These are phyloP conservation scores for Pipistrellus kuhlii DNA, from an alignment of 2,797 vertebrate species.

Conservation along the genomic window DNA sequence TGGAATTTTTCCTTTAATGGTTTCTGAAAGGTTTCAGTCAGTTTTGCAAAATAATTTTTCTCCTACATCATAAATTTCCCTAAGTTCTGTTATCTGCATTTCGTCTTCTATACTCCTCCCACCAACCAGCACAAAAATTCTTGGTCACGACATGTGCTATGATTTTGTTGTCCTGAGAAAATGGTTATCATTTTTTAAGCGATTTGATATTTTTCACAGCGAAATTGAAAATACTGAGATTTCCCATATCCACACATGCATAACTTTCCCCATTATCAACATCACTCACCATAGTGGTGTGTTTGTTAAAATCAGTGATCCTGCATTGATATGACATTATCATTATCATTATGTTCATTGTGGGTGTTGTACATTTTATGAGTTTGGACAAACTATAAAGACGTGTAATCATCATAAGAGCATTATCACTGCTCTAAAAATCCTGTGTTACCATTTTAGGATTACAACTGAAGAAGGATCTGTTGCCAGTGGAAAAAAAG, in stretches of 20 bases:
- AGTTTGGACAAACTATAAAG: background rate
- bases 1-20: conserved; percentile 2
- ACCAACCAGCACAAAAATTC: background rate
- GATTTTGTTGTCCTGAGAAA: background rate
- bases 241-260: background rate
- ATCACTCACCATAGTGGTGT: background rate
- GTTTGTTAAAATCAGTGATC: background rate
- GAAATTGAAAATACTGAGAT: too few relatives aligned
- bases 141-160: background rate
- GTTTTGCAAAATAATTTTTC: background rate
- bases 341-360: background rate
- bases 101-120: background rate
- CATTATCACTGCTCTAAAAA: background rate
- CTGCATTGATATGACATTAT: background rate
- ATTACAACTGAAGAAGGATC: background rate
- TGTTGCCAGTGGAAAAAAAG: background rate
- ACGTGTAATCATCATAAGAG: background rate
- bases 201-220: background rate
- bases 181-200: background rate
- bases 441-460: background rate
- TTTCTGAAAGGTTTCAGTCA: background rate
- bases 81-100: background rate
- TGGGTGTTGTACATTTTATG: background rate
- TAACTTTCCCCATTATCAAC: background rate
- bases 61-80: background rate